Evolutionary conservation across 2,888 invertebrate species (phyloP).

Genomic region (Polydesmus complanatus): DNA sequence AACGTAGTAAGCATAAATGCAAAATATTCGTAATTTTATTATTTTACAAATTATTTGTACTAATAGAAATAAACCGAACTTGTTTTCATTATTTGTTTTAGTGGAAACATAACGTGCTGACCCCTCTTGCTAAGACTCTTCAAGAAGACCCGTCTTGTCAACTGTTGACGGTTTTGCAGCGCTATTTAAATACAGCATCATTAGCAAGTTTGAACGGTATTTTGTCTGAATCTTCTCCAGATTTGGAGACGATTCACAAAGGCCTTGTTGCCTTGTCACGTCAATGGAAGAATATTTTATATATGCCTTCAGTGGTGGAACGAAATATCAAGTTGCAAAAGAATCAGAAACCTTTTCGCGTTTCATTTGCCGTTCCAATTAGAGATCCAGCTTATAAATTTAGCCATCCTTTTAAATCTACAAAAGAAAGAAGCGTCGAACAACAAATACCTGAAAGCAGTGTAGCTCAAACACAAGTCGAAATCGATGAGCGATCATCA

Average conservation of each 20-base stretch:
- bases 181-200: constrained; percentile 48
- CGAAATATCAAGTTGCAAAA: constrained; percentile 58
- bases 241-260: constrained; percentile 75
- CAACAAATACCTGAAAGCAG: neutral
- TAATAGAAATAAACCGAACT: neutral
- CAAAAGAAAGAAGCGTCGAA: neutral
- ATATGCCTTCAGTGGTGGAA: constrained; percentile 77
- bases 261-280: constrained; percentile 90
- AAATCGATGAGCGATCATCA: neutral
- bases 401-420: neutral
- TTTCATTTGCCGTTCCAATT: constrained; percentile 59
- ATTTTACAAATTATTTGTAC: too few species aligned
- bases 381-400: neutral
- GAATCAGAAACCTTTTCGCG: constrained; percentile 45
- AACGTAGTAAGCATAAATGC: constrained; percentile 45
- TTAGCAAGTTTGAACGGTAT: constrained; percentile 69
- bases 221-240: constrained; percentile 67
- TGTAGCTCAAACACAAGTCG: neutral
- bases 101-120: constrained; percentile 81
- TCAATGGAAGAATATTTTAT: constrained; percentile 92
- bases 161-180: constrained; percentile 72
- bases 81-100: constrained; percentile 30
- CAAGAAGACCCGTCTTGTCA: constrained; percentile 94
- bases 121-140: constrained; percentile 72
- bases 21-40: neutral